Conservation (phyloP, 2,797 vertebrate species). For the Enteromius trimaculatus region DNA sequence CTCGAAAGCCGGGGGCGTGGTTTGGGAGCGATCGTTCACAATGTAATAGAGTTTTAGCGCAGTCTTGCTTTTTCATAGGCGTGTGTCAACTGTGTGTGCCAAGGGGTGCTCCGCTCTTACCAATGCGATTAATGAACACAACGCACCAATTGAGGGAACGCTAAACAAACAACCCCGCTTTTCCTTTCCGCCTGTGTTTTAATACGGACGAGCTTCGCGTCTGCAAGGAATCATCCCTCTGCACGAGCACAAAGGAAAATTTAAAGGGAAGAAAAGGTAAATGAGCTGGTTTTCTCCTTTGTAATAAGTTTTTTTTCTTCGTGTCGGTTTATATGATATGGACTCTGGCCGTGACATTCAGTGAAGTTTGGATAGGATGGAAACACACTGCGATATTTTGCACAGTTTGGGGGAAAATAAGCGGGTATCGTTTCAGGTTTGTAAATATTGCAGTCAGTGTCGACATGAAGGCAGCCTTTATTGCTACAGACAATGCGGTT, state of each 20-base stretch:
- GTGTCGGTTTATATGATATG: background rate
- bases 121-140: conserved; percentile 71
- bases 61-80: conserved; percentile 64
- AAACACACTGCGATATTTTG: conserved; percentile 1
- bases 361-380: conserved; percentile 10
- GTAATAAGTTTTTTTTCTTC: conserved; percentile 44
- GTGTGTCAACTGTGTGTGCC: conserved; percentile 62
- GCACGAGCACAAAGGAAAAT: conserved; percentile 40
- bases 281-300: conserved; percentile 50
- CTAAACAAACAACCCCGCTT: conserved; percentile 25
- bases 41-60: conserved; percentile 68
- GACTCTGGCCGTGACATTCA: background rate
- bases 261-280: conserved; percentile 60
- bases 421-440: conserved; percentile 27
- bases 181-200: conserved; percentile 14
- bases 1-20: conserved; percentile 64
- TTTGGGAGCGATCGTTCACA: conserved; percentile 45
- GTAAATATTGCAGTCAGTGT: conserved; percentile 34
- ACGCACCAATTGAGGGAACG: conserved; percentile 57
- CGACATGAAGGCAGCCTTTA: conserved; percentile 2
- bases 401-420: background rate
- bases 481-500: conserved; percentile 11
- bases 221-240: conserved; percentile 51
- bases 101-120: conserved; percentile 61
- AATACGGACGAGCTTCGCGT: conserved; percentile 41